Conservation (phyloP, 1,140 invertebrate species). For the Lepidurus apus region DNA sequence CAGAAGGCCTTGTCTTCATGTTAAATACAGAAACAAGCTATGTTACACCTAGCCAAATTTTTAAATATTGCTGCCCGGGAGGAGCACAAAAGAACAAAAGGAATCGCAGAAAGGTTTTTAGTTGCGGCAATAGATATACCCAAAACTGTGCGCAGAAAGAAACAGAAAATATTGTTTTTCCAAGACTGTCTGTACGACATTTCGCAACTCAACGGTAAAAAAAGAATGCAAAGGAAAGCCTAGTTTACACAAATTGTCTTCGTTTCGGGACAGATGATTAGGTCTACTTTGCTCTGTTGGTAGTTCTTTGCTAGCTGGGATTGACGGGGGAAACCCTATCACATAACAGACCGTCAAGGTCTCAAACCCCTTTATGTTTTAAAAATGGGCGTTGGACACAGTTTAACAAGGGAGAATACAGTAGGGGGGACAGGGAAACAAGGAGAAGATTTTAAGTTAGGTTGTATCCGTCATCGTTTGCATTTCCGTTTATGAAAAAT, state of each 20-base stretch:
- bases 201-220: background rate
- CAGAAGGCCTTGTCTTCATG: background rate
- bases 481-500: background rate
- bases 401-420: conserved; percentile 7
- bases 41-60: conserved; percentile 19
- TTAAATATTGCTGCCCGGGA: conserved; percentile 19
- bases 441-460: background rate
- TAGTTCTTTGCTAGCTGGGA: background rate
- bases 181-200: background rate
- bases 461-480: background rate
- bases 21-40: conserved; percentile 22
- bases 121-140: background rate
- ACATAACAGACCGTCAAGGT: conserved; percentile 14
- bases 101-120: background rate
- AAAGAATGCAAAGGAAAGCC: background rate
- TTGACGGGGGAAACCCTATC: background rate
- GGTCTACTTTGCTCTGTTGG: background rate
- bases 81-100: background rate
- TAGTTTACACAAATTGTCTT: conserved; percentile 5
- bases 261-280: background rate
- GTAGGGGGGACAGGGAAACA: background rate
- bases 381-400: background rate
- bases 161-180: background rate
- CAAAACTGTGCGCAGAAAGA: background rate
- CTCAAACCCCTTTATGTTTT: background rate